Base-by-base conservation (phyloP, 2,888 invertebrate genomes). In the Leptopilina drosophilae region DNA sequence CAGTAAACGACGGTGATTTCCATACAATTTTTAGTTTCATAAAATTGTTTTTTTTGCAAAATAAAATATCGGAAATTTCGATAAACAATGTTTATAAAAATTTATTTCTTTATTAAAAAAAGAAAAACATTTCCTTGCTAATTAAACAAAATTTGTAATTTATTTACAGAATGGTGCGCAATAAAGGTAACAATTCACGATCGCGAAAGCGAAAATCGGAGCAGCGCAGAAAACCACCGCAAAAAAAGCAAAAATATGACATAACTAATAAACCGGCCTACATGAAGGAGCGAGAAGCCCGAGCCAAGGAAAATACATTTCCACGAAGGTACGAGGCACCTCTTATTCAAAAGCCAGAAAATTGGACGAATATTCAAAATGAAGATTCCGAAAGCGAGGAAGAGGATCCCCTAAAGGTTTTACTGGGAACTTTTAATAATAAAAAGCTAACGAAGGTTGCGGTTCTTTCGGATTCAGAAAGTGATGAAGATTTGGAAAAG, bases 341-440 rank as follows among this genome's bases (percentile, higher is more conserved):
- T 9, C 56, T 33, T 6, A 73, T 73, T 73, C 73, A 73, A 2
- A 33, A 73, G 26, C 33, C 9, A n/a, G 56, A 56, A 73, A 73
- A 73, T 56, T 73, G 73, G 73, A 59, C 26, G 26, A 73, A 73
- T 40, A 7, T 73, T 26, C 73, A 40, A 33, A 89, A 87, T 12
- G 92, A 92, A 64, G 89, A 89, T 40, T 90, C 91, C 1, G 93
- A 93, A 79, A 49, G 49, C 12, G 62, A 62, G 1, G 93, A 94
- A 80, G 86, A 87, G 64, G 92, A 94, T 90, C 91, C 93, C 5
- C 93, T 93, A 86, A 92, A 92, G 62, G 92, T 93, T 84, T 88
- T 95, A 66, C 87, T 95, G 33, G 93, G 94, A 0, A 93, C 93
- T 80, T 94, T 91, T 75, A 77, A 66, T 5, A 78, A 40, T 42